phyloP scores from a whole-genome alignment of 2,113 vertebrate genomes.

The Thomomys bottae region DNA sequence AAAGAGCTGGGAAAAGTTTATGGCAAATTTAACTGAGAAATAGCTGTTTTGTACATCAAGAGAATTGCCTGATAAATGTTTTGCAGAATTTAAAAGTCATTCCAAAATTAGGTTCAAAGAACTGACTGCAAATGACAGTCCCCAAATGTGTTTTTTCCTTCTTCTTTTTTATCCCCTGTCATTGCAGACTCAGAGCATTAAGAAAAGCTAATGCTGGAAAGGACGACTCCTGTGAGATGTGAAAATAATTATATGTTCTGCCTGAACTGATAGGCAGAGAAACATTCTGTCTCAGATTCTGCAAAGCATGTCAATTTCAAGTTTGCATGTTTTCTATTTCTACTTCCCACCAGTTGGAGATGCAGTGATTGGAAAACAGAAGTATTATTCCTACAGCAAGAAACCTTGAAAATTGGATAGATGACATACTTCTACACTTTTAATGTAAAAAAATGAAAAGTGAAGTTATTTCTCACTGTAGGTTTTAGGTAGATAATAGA shows the following conservation, averaged over 20 bases:
- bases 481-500: neutral
- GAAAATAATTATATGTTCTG: conserved; percentile 84
- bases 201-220: conserved; percentile 67
- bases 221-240: conserved; percentile 70
- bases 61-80: conserved; percentile 78
- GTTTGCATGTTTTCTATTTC: conserved; percentile 76
- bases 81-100: conserved; percentile 74
- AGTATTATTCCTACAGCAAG: conserved; percentile 59
- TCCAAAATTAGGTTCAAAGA: conserved; percentile 75
- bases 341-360: conserved; percentile 57
- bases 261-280: conserved; percentile 77
- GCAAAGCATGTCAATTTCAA: conserved; percentile 76
- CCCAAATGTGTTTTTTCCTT: conserved; percentile 57
- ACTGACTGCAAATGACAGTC: conserved; percentile 73
- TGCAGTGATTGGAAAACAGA: conserved; percentile 80
- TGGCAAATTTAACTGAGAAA: conserved; percentile 80
- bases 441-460: conserved; percentile 56
- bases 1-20: conserved; percentile 64
- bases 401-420: conserved; percentile 70
- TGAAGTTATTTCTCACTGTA: conserved; percentile 45
- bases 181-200: conserved; percentile 63
- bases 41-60: conserved; percentile 77
- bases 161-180: conserved; percentile 61
- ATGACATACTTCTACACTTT: conserved; percentile 61
- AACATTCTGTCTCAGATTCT: conserved; percentile 70